Evolutionary conservation across 2,888 invertebrate species (phyloP), one percentile per base, ranked within the genome.

Genomic region (Coronaproctus castanopsis): DNA sequence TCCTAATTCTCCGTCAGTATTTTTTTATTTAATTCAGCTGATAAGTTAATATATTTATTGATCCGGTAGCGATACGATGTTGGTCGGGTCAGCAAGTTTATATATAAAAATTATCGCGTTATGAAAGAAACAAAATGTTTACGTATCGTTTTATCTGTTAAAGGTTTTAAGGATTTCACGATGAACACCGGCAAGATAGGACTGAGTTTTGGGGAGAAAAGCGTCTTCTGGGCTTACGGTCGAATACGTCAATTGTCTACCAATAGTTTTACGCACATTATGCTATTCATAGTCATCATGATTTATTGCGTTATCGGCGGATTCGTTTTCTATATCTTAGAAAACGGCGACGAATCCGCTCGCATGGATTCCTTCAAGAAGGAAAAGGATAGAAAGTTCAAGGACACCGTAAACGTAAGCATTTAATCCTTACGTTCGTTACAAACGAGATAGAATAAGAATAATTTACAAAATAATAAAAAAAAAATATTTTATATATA

Each of bases 221-320:
- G 80, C 62, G 85, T 85, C 0, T 84, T 82, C 66, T 86, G 85
- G 79, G 73, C 86, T 63, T 87, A 87, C 69, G 81, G 82, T 64
- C 87, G 83, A 74, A 75, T 88, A 63, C 80, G 83, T 68, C 74
- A 79, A 59, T 80, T 82, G 75, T 89, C 88, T 1, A 81, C 80
- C 67, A 80, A 79, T 68, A 90, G 90, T 89, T 89, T 91, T 70
- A 90, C 90, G 50, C 90, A 91, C 72, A 80, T 88, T 62, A 89
- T 89, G 71, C 77, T 92, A 67, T 79, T 85, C 66, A 70, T 86
- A 66, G 80, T 90, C 66, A 78, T 92, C 62, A 73, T 82, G 58
- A 71, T 82, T 58, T 93, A 90, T 71, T 88, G 85, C 67, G 74
- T 85, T 61, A 79, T 85, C 24, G 93, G 93, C 24, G 92, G 89